Evolutionary conservation across 2,888 invertebrate species (phyloP).

Genomic region (Priapulus caudatus): DNA sequence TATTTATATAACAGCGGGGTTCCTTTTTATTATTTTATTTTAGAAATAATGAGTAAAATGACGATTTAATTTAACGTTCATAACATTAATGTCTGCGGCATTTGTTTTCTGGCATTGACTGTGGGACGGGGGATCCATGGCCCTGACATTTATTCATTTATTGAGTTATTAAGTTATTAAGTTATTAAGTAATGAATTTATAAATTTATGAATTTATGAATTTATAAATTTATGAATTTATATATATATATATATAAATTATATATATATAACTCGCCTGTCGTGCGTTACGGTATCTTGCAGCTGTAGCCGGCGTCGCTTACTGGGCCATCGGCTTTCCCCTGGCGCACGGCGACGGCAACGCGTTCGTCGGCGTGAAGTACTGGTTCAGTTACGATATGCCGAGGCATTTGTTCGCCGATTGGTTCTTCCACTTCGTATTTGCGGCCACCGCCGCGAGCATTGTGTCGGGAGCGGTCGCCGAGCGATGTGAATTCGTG

Average conservation of each 20-base stretch:
- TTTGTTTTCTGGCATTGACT: too few species aligned
- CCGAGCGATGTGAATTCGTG: slow-evolving; percentile 45
- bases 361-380: slow-evolving; percentile 37
- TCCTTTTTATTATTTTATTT: too few species aligned
- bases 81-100: too few species aligned
- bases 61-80: too few species aligned
- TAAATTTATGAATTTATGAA: too few species aligned
- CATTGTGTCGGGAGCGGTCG: slow-evolving; percentile 46
- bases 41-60: too few species aligned
- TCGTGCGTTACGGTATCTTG: too few species aligned
- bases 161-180: neutral
- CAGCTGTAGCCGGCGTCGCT: slow-evolving; percentile 33
- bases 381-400: slow-evolving; percentile 29
- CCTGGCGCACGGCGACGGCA: slow-evolving; percentile 40
- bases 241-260: too few species aligned
- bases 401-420: slow-evolving; percentile 25
- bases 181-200: slow-evolving; percentile 5
- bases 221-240: too few species aligned
- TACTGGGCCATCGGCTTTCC: slow-evolving; percentile 43
- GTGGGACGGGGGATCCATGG: too few species aligned
- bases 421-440: slow-evolving; percentile 46
- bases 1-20: too few species aligned
- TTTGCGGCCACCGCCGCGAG: slow-evolving; percentile 48
- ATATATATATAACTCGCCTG: too few species aligned
- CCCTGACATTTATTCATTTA: neutral